Evolutionary conservation across 2,888 invertebrate species (phyloP).

Genomic region (Ernsta delagoae): DNA sequence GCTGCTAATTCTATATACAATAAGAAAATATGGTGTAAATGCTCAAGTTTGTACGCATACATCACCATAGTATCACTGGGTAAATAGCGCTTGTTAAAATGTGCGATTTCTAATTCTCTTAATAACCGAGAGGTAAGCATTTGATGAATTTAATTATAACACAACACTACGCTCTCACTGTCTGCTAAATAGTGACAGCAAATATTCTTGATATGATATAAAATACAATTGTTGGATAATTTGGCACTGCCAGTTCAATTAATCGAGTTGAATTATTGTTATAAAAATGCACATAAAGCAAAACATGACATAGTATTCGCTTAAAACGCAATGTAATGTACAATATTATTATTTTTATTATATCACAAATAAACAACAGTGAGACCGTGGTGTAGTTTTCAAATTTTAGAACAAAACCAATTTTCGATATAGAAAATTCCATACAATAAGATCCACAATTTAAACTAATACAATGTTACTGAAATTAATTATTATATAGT

Average conservation of each 20-base stretch:
- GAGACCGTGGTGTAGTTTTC: constrained; percentile 15
- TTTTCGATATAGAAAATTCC: not conserved
- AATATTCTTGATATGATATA: not conserved
- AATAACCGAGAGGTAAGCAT: constrained; percentile 7
- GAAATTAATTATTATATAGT: constrained; percentile 12
- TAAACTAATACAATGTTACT: constrained; percentile 21
- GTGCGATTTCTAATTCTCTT: constrained; percentile 5
- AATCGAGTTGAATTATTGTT: not conserved
- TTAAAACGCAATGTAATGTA: not conserved
- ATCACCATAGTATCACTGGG: constrained; percentile 10
- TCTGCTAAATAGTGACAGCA: not conserved
- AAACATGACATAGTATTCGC: not conserved
- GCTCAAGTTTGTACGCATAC: constrained; percentile 12
- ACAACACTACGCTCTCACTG: constrained; percentile 21
- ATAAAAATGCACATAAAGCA: not conserved
- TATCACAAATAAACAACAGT: not conserved
- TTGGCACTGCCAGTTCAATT: not conserved
- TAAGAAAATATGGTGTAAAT: not conserved
- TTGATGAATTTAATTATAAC: not conserved
- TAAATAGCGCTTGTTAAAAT: constrained; percentile 15
- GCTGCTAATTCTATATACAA: not conserved
- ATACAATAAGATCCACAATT: constrained; percentile 20
- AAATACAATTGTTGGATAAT: not conserved
- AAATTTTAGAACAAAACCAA: constrained; percentile 5
- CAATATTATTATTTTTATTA: too few species aligned